These are phyloP conservation scores for Pterocles gutturalis DNA, from an alignment of 2,113 vertebrate species.

Conservation along the genomic window DNA sequence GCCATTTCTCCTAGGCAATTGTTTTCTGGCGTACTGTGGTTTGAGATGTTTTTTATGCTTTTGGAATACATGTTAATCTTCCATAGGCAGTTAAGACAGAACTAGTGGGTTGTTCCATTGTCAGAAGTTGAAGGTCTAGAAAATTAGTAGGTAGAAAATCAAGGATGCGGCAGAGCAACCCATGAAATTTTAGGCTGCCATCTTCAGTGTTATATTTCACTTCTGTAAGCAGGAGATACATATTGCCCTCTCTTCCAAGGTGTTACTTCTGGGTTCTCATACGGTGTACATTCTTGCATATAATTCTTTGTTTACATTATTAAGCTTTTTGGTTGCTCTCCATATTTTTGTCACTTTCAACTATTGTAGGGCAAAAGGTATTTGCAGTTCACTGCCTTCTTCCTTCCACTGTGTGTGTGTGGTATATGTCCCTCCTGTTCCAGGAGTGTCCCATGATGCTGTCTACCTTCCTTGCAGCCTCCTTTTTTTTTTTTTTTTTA, in stretches of 20 bases:
- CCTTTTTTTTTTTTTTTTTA: neutral
- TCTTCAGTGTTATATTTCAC: neutral
- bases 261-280: neutral
- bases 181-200: neutral
- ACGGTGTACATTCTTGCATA: neutral
- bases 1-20: neutral
- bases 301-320: neutral
- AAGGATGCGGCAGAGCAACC: neutral
- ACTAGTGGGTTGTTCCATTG: neutral
- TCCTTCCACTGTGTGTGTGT: neutral
- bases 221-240: neutral
- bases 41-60: neutral
- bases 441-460: neutral
- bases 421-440: neutral
- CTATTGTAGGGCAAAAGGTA: neutral
- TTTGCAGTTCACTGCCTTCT: neutral
- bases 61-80: neutral
- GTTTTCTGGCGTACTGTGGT: neutral
- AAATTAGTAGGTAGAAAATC: neutral
- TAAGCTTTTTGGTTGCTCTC: neutral
- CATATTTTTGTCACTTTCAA: neutral
- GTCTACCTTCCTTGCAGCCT: neutral
- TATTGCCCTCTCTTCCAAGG: rapidly evolving
- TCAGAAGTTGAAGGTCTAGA: neutral
- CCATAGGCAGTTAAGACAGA: neutral